phyloP scores from a whole-genome alignment of 2,888 invertebrate species.

The Microctonus brassicae region DNA sequence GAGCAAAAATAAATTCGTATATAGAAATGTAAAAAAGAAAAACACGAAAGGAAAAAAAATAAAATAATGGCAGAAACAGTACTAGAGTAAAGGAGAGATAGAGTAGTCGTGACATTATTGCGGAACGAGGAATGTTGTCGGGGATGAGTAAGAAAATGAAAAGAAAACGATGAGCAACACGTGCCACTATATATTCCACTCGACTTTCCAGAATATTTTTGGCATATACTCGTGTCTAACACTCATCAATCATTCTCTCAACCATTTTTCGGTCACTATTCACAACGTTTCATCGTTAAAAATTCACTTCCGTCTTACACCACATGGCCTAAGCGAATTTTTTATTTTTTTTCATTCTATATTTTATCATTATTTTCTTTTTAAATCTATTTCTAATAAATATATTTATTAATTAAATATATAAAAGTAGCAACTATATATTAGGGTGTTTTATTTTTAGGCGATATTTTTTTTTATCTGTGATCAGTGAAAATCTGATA shows the following conservation, averaged over 20 bases:
- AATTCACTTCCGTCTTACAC: background rate
- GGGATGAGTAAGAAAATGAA: slow-evolving; percentile 23
- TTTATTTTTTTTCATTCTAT: background rate
- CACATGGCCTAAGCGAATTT: background rate
- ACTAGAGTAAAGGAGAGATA: background rate
- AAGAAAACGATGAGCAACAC: slow-evolving; percentile 27
- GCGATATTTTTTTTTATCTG: too few relatives aligned
- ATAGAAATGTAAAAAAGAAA: slow-evolving; percentile 39
- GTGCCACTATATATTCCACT: slow-evolving; percentile 32
- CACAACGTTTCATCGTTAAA: slow-evolving; percentile 12
- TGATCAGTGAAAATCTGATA: too few relatives aligned
- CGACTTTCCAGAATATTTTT: slow-evolving; percentile 52
- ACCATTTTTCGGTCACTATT: slow-evolving; percentile 49
- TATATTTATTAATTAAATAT: too few relatives aligned
- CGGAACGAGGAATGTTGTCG: slow-evolving; percentile 10
- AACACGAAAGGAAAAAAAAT: slow-evolving; percentile 21
- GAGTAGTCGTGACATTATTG: slow-evolving; percentile 41
- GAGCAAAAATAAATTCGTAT: background rate
- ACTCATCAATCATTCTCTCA: slow-evolving; percentile 54
- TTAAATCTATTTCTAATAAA: background rate
- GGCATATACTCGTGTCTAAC: slow-evolving; percentile 47
- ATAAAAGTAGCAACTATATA: too few relatives aligned
- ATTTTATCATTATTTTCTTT: background rate
- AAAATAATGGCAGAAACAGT: slow-evolving; percentile 35
- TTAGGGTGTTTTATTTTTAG: too few relatives aligned